These are phyloP conservation scores for Linnaemya tessellans DNA, from an alignment of 2,888 invertebrate species.

Conservation along the genomic window DNA sequence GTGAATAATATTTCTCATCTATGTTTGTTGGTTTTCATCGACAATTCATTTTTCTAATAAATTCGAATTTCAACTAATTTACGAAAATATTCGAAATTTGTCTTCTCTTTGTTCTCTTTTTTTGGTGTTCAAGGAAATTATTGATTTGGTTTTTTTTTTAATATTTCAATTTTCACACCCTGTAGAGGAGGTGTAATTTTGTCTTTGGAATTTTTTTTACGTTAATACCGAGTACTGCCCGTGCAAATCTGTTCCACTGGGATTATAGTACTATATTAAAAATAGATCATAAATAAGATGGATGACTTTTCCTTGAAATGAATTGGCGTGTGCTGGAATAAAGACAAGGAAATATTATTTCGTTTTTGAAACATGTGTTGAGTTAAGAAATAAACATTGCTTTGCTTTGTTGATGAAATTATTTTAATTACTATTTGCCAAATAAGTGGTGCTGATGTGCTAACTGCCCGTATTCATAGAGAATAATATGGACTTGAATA, in stretches of 20 bases:
- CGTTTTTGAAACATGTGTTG: background rate
- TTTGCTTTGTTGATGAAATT: background rate
- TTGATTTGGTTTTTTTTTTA: background rate
- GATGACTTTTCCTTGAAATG: background rate
- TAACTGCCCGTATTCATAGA: no score
- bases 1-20: background rate
- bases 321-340: background rate
- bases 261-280: slow-evolving; percentile 8
- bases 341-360: background rate
- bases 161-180: no score
- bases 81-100: slow-evolving; percentile 15
- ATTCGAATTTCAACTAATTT: slow-evolving; percentile 1
- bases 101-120: background rate
- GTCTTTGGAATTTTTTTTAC: slow-evolving; percentile 10
- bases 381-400: background rate
- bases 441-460: no score
- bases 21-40: slow-evolving; percentile 1
- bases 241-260: background rate
- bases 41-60: slow-evolving; percentile 14
- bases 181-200: background rate
- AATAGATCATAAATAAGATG: slow-evolving; percentile 11
- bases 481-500: no score
- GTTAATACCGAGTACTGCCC: background rate
- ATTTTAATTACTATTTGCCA: background rate
- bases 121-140: background rate